Evolutionary conservation across 2,113 vertebrate genomes (phyloP).

Genomic region (Indri indri): DNA sequence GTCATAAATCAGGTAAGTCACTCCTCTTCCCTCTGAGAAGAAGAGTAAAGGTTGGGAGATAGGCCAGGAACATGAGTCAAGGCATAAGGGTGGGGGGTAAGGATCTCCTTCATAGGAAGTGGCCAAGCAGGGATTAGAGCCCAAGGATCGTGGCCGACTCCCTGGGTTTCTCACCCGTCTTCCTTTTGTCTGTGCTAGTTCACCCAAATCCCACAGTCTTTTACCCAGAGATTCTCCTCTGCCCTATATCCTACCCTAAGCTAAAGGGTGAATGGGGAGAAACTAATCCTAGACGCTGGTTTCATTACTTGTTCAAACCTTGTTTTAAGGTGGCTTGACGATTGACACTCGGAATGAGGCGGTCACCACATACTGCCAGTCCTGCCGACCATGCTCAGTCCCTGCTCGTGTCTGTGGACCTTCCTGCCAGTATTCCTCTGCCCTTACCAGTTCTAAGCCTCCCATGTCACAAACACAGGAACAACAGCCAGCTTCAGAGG

Average conservation of each 20-base stretch:
- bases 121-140: not conserved
- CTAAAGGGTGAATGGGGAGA: no score
- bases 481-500: not conserved
- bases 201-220: not conserved
- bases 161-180: not conserved
- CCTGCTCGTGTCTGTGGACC: not conserved
- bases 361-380: rapidly evolving
- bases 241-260: not conserved
- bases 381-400: not conserved
- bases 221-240: not conserved
- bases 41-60: not conserved
- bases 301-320: not conserved
- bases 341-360: not conserved
- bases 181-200: not conserved
- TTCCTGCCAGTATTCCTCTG: rapidly evolving
- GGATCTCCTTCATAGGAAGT: not conserved
- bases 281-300: not conserved
- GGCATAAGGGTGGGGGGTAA: rapidly evolving
- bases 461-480: not conserved
- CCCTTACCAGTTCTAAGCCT: not conserved
- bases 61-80: not conserved
- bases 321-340: not conserved
- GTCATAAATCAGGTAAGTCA: rapidly evolving
- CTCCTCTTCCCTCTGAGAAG: not conserved
- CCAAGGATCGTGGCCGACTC: not conserved